phyloP scores from a whole-genome alignment of 2,113 vertebrate genomes.

The Trematomus loennbergii region DNA sequence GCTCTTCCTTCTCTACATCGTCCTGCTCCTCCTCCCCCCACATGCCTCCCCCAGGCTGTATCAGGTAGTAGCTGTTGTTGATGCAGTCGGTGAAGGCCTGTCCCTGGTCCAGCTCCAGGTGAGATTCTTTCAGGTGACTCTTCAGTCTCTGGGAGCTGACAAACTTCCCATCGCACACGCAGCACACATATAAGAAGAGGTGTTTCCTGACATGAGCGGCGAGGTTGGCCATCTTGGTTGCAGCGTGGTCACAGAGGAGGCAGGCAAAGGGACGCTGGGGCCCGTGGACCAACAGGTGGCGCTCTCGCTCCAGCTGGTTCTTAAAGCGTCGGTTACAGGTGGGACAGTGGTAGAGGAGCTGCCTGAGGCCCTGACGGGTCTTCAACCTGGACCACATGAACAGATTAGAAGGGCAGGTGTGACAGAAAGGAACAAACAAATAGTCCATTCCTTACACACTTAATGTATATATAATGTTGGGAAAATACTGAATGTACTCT shows the following conservation, averaged over 20 bases:
- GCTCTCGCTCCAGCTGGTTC: constrained; percentile 92
- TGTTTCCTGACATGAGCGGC: constrained; percentile 93
- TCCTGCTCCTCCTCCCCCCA: constrained; percentile 85
- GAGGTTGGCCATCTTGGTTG: constrained; percentile 91
- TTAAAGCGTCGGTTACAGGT: constrained; percentile 97
- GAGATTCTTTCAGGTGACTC: constrained; percentile 87
- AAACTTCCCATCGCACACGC: constrained; percentile 88
- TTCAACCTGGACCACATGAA: constrained; percentile 70
- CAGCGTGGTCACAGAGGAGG: constrained; percentile 93
- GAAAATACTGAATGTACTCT: too few relatives aligned
- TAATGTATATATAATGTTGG: too few relatives aligned
- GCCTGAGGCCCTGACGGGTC: constrained; percentile 94
- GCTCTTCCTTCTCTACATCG: constrained; percentile 53
- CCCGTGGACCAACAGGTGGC: constrained; percentile 93
- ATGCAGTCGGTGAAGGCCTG: constrained; percentile 88
- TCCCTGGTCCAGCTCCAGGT: constrained; percentile 82
- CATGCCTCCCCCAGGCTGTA: constrained; percentile 89
- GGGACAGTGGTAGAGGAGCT: constrained; percentile 94
- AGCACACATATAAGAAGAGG: constrained; percentile 93
- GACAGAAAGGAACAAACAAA: too few relatives aligned
- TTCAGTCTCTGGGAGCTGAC: constrained; percentile 92
- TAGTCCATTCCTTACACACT: too few relatives aligned
- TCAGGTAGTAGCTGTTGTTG: constrained; percentile 92
- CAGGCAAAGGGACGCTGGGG: constrained; percentile 93
- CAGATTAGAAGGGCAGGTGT: background rate